These are phyloP conservation scores for Merodon equestris DNA, from an alignment of 2,888 invertebrate species.

Conservation along the genomic window DNA sequence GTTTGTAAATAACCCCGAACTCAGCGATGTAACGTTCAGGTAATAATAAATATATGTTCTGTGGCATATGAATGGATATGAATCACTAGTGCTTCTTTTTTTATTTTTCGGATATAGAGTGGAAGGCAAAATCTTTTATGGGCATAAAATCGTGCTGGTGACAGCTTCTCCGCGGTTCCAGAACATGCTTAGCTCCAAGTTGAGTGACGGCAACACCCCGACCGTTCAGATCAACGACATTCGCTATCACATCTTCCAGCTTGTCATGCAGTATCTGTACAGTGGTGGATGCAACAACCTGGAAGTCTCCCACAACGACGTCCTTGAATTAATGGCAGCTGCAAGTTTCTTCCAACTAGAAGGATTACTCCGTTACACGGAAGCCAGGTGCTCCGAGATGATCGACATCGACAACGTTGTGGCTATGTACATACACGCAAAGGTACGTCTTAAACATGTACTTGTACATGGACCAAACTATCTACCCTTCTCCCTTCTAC, in stretches of 20 bases:
- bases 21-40: constrained; percentile 94
- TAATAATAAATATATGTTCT: constrained; percentile 72
- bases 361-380: constrained; percentile 90
- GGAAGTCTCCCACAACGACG: constrained; percentile 88
- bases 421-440: constrained; percentile 95
- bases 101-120: constrained; percentile 80
- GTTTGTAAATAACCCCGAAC: constrained; percentile 95
- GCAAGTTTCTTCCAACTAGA: constrained; percentile 95
- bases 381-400: constrained; percentile 90
- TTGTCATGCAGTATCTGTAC: constrained; percentile 93
- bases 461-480: neutral
- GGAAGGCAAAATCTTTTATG: constrained; percentile 93
- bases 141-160: constrained; percentile 95
- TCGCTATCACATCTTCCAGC: constrained; percentile 94
- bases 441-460: constrained; percentile 81
- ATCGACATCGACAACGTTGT: constrained; percentile 93
- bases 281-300: constrained; percentile 91
- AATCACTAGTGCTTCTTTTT: neutral
- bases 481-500: constrained; percentile 31
- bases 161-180: constrained; percentile 92
- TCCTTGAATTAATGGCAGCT: constrained; percentile 93
- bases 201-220: constrained; percentile 87
- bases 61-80: neutral
- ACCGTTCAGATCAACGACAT: constrained; percentile 96
- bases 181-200: constrained; percentile 89